Conservation (phyloP, 2,797 vertebrate genomes). For the Poeciliopsis turneri region DNA sequence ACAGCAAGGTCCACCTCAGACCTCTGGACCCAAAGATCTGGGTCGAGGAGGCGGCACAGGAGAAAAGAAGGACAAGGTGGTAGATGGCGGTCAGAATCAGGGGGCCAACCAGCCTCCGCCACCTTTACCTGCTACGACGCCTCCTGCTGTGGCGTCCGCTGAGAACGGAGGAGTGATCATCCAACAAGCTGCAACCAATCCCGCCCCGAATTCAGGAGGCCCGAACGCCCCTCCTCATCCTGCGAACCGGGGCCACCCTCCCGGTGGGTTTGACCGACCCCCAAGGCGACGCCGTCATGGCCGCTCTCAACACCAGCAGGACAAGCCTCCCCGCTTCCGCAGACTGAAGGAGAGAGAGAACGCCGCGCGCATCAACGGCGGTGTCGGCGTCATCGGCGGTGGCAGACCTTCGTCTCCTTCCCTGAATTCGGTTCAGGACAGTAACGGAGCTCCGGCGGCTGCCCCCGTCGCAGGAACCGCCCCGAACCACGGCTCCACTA, state of each 20-base stretch:
- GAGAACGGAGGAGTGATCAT: conserved; percentile 76
- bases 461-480: conserved; percentile 47
- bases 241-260: conserved; percentile 65
- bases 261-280: conserved; percentile 83
- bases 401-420: conserved; percentile 67
- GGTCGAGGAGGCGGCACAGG: conserved; percentile 65
- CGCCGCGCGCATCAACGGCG: conserved; percentile 85
- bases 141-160: conserved; percentile 54
- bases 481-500: conserved; percentile 73
- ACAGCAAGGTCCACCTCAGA: conserved; percentile 70
- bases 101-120: conserved; percentile 64
- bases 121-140: conserved; percentile 46
- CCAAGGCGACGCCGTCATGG: conserved; percentile 86
- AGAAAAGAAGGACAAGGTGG: conserved; percentile 81
- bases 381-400: conserved; percentile 72
- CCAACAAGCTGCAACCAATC: conserved; percentile 62
- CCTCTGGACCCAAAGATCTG: conserved; percentile 73
- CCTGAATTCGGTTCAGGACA: conserved; percentile 75
- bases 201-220: conserved; percentile 64
- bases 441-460: conserved; percentile 64
- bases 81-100: conserved; percentile 71
- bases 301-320: conserved; percentile 92
- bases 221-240: conserved; percentile 60
- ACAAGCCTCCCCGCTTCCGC: conserved; percentile 93
- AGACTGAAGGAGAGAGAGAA: conserved; percentile 91